Percentiles rank a stretch among this genome's conserved stretches.
Evolutionary conservation across 2,888 invertebrate genomes (phyloP).

Genomic region (Pandemis corylana): DNA sequence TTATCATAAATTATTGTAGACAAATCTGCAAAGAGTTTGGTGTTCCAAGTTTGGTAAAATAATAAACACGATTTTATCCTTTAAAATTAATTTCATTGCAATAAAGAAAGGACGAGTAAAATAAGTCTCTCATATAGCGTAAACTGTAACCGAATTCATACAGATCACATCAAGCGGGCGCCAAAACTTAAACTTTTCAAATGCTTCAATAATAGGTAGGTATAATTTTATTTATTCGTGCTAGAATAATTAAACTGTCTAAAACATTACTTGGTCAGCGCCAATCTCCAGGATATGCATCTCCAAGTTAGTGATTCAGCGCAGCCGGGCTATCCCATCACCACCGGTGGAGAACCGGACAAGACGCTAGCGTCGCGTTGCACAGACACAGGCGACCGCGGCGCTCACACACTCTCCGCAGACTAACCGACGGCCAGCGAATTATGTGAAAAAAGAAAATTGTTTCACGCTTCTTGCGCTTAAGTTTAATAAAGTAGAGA

Average conservation of each 20-base stretch:
- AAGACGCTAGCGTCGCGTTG: conserved; percentile 32
- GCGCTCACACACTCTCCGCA: conserved; percentile 66
- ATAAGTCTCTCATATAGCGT: not conserved
- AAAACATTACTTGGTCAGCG: conserved; percentile 77
- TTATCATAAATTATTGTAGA: too few species aligned
- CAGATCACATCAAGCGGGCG: too few species aligned
- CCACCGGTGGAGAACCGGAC: conserved; percentile 48
- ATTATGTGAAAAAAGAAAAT: conserved; percentile 79
- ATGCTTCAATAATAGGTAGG: not conserved
- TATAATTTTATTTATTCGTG: not conserved
- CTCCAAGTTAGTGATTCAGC: conserved; percentile 59
- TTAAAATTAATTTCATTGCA: too few species aligned
- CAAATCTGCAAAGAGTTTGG: too few species aligned
- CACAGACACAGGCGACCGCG: conserved; percentile 61
- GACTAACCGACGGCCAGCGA: conserved; percentile 61
- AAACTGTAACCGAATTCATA: too few species aligned
- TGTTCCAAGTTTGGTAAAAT: too few species aligned
- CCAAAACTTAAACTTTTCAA: too few species aligned
- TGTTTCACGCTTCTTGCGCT: conserved; percentile 81
- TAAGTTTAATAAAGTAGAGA: conserved; percentile 79
- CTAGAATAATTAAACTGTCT: conserved; percentile 32
- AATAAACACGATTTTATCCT: too few species aligned
- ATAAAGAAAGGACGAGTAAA: too few species aligned
- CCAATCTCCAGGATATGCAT: conserved; percentile 83
- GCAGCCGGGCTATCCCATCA: conserved; percentile 59